Percentiles rank a stretch among this genome's conserved stretches.
phyloP scores from a whole-genome alignment of 2,888 invertebrate genomes.

The Netelia fuscicornis region DNA sequence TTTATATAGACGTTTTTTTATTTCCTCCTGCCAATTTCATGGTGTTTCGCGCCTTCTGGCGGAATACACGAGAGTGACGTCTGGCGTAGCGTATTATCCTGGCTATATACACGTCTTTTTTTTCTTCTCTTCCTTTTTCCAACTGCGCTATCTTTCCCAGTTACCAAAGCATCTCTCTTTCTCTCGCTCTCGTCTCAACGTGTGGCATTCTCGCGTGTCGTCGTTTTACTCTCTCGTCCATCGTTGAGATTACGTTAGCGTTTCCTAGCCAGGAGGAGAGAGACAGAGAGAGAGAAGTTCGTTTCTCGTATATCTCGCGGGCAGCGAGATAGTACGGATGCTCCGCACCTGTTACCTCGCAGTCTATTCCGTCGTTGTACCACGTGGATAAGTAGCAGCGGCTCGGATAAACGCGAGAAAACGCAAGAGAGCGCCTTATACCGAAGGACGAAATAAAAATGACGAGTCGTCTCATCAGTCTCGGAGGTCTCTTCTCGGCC shows the following conservation, averaged over 20 bases:
- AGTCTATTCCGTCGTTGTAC: conserved; percentile 22
- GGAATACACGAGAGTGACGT: conserved; percentile 33
- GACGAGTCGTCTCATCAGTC: conserved; percentile 19
- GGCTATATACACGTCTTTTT: not conserved
- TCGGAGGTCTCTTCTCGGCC: not conserved
- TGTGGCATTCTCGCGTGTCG: conserved; percentile 47
- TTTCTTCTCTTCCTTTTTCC: not conserved
- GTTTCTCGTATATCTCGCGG: not conserved
- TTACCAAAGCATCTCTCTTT: not conserved
- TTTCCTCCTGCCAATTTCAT: conserved; percentile 30
- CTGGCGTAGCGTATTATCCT: conserved; percentile 1
- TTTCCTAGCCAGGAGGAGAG: not conserved
- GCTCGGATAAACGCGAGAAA: conserved; percentile 47
- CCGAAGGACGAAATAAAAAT: conserved; percentile 6
- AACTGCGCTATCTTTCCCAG: not conserved
- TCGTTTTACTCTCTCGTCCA: not conserved
- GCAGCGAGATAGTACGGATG: conserved; percentile 16
- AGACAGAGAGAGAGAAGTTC: not conserved
- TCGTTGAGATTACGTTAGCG: not conserved
- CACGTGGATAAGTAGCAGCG: conserved; percentile 39
- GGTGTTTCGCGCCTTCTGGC: conserved; percentile 13
- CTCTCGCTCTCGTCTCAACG: not conserved
- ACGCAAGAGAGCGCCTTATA: conserved; percentile 9
- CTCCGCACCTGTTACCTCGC: conserved; percentile 55
- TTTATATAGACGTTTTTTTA: conserved; percentile 1